Evolutionary conservation across 1,140 invertebrate genomes (phyloP), one percentile per base, ranked within the genome.

Genomic region (Monomorium pharaonis): DNA sequence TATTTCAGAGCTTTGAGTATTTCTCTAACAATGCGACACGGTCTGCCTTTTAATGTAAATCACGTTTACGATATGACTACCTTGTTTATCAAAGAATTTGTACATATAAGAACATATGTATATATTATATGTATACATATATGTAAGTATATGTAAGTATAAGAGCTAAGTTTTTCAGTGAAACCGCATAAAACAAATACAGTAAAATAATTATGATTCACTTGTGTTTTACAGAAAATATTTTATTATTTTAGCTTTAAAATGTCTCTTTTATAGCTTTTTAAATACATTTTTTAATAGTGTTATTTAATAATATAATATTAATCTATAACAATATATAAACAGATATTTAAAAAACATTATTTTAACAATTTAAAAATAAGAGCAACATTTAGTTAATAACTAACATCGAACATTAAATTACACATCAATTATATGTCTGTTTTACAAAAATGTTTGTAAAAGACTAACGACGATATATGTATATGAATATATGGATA

Each of bases 81-180:
- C 47, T 69, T 89, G 87, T 89, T 89, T 86, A 74, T 81, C 88
- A 84, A 86, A 84, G 62, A 60, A 63, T 58, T 84, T 89, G 83
- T 83, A 72, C 63, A 83, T 62, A 21, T 67, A 58, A 58, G 62
- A 65, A n/a, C n/a, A 44, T 42, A 5, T 76, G 24, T 2, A 37
- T 37, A 37, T 6, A 37, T 37, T 37, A 37, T 37, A 44, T 42
- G 4, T 76, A 37, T n/a, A n/a, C n/a, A n/a, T n/a, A n/a, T n/a
- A n/a, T n/a, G n/a, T n/a, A n/a, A n/a, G n/a, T n/a, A n/a, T n/a
- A n/a, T n/a, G n/a, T n/a, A n/a, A n/a, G n/a, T n/a, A n/a, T n/a
- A n/a, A n/a, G n/a, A 49, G 56, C 9, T 63, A 77, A n/a, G n/a
- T n/a, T 21, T 44, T 47, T 12, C 33, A 37, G 30, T 74, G 14